Evolutionary conservation across 2,113 vertebrate genomes (phyloP).

Genomic region (Oncorhynchus clarkii): DNA sequence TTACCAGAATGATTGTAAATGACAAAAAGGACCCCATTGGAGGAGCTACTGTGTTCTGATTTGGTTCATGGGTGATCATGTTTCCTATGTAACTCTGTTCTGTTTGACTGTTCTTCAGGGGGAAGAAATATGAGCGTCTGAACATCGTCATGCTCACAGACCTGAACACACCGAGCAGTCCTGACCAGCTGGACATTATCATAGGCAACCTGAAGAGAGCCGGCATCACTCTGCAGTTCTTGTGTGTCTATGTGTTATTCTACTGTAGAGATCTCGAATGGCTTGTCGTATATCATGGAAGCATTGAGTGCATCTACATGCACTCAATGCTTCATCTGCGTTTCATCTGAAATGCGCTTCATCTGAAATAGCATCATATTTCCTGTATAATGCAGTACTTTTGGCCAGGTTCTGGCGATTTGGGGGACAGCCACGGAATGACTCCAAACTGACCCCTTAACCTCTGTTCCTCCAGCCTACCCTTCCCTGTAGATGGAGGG

Average conservation of each 20-base stretch:
- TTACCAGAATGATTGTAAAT: too few species aligned
- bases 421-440: not conserved
- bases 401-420: not conserved
- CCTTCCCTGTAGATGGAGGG: conserved; percentile 72
- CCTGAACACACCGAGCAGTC: conserved; percentile 79
- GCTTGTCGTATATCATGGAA: not conserved
- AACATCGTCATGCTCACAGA: conserved; percentile 89
- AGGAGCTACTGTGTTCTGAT: too few species aligned
- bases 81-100: not conserved
- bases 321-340: too few species aligned
- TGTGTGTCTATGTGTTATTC: conserved; percentile 80
- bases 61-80: not conserved
- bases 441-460: not conserved
- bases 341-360: too few species aligned
- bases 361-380: too few species aligned
- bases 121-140: conserved; percentile 84
- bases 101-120: conserved; percentile 66
- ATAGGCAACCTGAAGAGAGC: conserved; percentile 82
- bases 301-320: not conserved
- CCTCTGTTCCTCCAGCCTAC: conserved; percentile 74
- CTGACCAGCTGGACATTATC: conserved; percentile 87
- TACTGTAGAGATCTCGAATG: too few species aligned
- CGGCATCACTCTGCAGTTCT: conserved; percentile 87
- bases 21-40: too few species aligned
- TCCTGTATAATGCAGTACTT: too few species aligned